Conservation (phyloP, 64 coral and sea anemone genomes). For the Montipora foliosa region DNA sequence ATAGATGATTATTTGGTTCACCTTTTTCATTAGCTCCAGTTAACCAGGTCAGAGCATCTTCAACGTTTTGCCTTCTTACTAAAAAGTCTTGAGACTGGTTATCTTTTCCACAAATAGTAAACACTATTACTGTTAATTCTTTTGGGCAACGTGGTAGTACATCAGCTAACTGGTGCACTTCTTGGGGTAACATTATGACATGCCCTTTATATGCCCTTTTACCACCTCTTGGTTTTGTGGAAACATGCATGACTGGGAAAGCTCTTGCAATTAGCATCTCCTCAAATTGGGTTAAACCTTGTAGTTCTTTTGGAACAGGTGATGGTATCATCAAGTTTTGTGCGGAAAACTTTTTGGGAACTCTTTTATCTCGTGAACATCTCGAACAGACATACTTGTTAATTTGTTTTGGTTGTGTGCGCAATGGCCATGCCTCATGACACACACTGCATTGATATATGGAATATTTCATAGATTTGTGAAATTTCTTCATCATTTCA, state of each 20-base stretch:
- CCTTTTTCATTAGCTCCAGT: slow-evolving; percentile 33
- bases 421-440: slow-evolving; percentile 64
- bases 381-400: slow-evolving; percentile 53
- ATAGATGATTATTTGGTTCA: slow-evolving; percentile 34
- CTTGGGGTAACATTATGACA: slow-evolving; percentile 33
- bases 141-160: slow-evolving; percentile 35
- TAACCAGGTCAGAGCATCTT: slow-evolving; percentile 23
- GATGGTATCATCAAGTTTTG: slow-evolving; percentile 61
- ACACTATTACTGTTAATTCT: slow-evolving; percentile 29
- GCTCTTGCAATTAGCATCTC: slow-evolving; percentile 64
- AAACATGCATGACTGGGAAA: slow-evolving; percentile 53
- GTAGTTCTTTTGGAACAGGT: slow-evolving; percentile 36
- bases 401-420: slow-evolving; percentile 10
- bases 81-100: slow-evolving; percentile 28
- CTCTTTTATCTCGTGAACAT: slow-evolving; percentile 44
- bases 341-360: slow-evolving; percentile 39
- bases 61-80: slow-evolving; percentile 18
- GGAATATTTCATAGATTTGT: slow-evolving; percentile 55
- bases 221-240: slow-evolving; percentile 47
- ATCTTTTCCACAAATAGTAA: not conserved
- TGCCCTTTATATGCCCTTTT: slow-evolving; percentile 46
- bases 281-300: slow-evolving; percentile 55
- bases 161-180: slow-evolving; percentile 33
- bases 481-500: slow-evolving; percentile 65
- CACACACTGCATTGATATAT: slow-evolving; percentile 43